A percentile compares a stretch with the other conserved stretches of the same genome.
phyloP scores from a whole-genome alignment of 53 echinoderm and acorn worm species.

The Stichopus horrens region DNA sequence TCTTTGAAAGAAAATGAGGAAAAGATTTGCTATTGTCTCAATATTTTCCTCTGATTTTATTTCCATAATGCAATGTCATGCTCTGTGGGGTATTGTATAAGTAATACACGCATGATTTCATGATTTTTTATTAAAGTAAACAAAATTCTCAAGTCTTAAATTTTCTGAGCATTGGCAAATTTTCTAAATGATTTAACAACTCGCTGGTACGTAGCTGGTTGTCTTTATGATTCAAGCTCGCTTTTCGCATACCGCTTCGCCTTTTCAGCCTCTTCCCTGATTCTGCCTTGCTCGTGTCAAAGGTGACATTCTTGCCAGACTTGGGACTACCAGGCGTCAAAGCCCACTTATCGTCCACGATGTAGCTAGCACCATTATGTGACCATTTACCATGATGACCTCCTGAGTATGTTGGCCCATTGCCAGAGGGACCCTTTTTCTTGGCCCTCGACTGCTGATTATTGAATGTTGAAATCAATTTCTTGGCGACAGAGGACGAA shows the following conservation, averaged over 20 bases:
- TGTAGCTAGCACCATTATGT: not conserved
- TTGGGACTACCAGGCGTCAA: not conserved
- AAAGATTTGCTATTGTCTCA: too few species aligned
- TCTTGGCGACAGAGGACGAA: constrained; percentile 10
- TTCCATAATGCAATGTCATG: too few species aligned
- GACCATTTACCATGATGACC: not conserved
- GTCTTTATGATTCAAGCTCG: constrained; percentile 1
- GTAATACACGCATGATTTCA: too few species aligned
- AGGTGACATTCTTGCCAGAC: constrained; percentile 13
- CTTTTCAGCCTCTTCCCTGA: constrained; percentile 18
- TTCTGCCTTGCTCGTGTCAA: not conserved
- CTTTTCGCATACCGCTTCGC: constrained; percentile 6
- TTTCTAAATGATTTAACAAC: constrained; percentile 65
- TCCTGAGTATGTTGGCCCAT: not conserved
- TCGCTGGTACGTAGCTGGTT: constrained; percentile 64
- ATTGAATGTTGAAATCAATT: not conserved
- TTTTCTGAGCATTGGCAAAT: constrained; percentile 64
- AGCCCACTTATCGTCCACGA: not conserved
- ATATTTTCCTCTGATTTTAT: too few species aligned
- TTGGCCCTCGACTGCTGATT: not conserved
- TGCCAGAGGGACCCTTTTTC: not conserved
- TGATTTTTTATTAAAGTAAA: too few species aligned
- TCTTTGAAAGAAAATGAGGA: too few species aligned
- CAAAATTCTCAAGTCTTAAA: constrained; percentile 17
- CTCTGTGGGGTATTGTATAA: too few species aligned